phyloP scores from a whole-genome alignment of 2,797 vertebrate genomes.

The Staurois parvus region DNA sequence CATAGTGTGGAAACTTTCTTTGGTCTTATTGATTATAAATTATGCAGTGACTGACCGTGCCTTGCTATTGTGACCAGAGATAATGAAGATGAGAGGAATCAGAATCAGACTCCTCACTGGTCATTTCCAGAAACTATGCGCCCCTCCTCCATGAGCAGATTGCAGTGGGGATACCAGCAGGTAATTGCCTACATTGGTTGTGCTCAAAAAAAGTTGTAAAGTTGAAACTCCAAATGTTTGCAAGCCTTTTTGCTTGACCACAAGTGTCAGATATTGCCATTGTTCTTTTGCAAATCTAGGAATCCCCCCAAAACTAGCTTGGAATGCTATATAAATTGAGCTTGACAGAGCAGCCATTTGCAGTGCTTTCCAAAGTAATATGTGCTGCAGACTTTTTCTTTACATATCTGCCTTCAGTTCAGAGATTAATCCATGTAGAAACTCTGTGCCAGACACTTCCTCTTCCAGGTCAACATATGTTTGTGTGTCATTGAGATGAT shows the following conservation, averaged over 20 bases:
- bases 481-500: too few species aligned
- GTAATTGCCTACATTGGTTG: conserved; percentile 3
- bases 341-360: too few species aligned
- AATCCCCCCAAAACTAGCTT: too few species aligned
- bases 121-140: conserved; percentile 94
- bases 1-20: neutral
- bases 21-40: neutral
- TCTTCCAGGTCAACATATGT: too few species aligned
- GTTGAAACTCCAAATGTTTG: neutral
- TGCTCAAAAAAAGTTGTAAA: neutral
- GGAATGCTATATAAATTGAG: too few species aligned
- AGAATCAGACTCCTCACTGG: conserved; percentile 89
- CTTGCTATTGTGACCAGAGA: conserved; percentile 27
- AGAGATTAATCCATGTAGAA: too few species aligned
- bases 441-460: too few species aligned
- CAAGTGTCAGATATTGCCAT: neutral
- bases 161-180: conserved; percentile 81
- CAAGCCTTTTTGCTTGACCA: neutral
- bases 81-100: conserved; percentile 66
- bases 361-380: too few species aligned
- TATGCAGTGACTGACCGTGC: neutral
- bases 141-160: conserved; percentile 87
- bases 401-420: too few species aligned
- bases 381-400: too few species aligned
- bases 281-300: neutral